phyloP scores from a whole-genome alignment of 2,797 vertebrate genomes.

The Phrynocephalus guinanensis region DNA sequence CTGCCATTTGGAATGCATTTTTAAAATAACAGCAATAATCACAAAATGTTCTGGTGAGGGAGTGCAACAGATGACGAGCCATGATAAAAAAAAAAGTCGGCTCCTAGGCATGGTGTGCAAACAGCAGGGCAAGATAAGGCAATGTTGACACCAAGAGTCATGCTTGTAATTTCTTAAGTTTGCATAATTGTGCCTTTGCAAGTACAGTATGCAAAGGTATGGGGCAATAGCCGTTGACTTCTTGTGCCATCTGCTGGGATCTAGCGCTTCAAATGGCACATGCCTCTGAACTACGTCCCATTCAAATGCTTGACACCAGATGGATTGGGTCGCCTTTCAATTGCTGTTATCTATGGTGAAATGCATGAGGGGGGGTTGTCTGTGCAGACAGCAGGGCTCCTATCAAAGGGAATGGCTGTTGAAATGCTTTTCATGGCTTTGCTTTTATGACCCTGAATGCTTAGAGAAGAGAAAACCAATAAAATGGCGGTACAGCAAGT shows the following conservation, averaged over 20 bases:
- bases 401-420: background rate
- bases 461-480: background rate
- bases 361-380: background rate
- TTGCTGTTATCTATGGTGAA: background rate
- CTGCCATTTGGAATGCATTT: background rate
- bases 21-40: background rate
- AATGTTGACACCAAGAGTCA: background rate
- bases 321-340: background rate
- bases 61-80: background rate
- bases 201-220: background rate
- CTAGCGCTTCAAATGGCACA: background rate
- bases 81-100: background rate
- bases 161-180: background rate
- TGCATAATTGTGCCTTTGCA: background rate
- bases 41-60: too few relatives aligned
- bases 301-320: background rate
- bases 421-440: background rate
- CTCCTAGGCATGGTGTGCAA: background rate
- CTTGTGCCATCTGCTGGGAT: background rate
- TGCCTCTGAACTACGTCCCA: too few relatives aligned
- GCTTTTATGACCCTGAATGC: background rate
- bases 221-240: background rate
- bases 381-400: slow-evolving; percentile 9
- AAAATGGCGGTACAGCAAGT: background rate
- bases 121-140: background rate